Conservation (phyloP, 2,888 invertebrate genomes). For the Dolichomitus sp. region DNA sequence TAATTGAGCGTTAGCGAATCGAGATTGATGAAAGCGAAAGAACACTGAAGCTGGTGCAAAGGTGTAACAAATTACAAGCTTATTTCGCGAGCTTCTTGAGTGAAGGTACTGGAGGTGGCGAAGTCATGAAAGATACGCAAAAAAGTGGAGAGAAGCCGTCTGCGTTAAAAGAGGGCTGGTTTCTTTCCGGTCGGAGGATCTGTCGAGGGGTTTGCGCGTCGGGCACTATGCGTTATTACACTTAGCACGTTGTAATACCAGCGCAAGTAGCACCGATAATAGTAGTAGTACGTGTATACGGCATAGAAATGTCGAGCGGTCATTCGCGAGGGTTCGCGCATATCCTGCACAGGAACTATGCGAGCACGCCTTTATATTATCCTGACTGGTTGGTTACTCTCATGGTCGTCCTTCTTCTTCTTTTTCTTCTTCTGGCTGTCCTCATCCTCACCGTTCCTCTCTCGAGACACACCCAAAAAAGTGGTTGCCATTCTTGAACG, state of each 20-base stretch:
- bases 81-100: constrained; percentile 5
- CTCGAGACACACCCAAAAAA: constrained; percentile 61
- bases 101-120: neutral
- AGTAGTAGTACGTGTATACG: neutral
- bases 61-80: constrained; percentile 9
- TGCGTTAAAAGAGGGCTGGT: constrained; percentile 46
- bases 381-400: constrained; percentile 48
- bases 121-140: neutral
- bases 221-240: constrained; percentile 23
- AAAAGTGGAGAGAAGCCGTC: constrained; percentile 18
- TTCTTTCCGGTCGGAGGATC: constrained; percentile 49
- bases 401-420: constrained; percentile 51
- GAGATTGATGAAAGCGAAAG: constrained; percentile 19
- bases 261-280: neutral
- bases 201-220: constrained; percentile 26
- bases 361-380: constrained; percentile 50
- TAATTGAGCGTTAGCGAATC: neutral
- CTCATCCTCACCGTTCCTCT: constrained; percentile 27
- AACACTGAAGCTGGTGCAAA: neutral
- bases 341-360: constrained; percentile 19
- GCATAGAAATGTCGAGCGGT: constrained; percentile 40
- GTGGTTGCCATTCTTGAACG: constrained; percentile 57
- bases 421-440: constrained; percentile 5
- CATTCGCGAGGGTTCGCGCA: constrained; percentile 47
- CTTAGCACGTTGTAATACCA: neutral